Conservation (phyloP, 1,140 invertebrate genomes). For the Metaphire vulgaris region DNA sequence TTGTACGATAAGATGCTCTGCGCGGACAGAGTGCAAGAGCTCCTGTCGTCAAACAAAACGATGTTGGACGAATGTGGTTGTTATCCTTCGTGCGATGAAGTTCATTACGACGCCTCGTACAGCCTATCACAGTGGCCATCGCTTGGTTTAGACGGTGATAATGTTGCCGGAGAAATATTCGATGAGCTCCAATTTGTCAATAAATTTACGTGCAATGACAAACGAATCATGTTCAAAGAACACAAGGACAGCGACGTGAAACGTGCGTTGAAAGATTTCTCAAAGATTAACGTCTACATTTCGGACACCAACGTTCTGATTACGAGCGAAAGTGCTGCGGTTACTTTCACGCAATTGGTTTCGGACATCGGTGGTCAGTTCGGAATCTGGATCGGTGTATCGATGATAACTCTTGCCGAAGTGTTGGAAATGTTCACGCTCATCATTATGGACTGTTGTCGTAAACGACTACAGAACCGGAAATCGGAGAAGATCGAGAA, state of each 20-base stretch:
- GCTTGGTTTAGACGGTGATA: background rate
- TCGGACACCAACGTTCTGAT: conserved; percentile 28
- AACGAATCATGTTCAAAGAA: background rate
- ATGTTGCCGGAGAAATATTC: background rate
- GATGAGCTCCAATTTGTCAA: background rate
- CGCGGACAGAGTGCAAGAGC: background rate
- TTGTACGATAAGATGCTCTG: background rate
- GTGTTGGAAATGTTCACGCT: background rate
- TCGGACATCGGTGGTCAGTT: conserved; percentile 32
- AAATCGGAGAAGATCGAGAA: background rate
- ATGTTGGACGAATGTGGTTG: conserved; percentile 20
- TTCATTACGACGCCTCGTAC: conserved; percentile 28
- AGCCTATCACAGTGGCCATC: conserved; percentile 28
- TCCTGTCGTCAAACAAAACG: background rate
- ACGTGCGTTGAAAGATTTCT: background rate
- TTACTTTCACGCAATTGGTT: conserved; percentile 17
- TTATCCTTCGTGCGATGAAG: conserved; percentile 29
- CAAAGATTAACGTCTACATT: conserved; percentile 26
- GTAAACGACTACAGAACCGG: background rate
- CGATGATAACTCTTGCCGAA: background rate
- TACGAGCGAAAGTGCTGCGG: conserved; percentile 28
- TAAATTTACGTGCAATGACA: background rate
- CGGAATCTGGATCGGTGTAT: conserved; percentile 25
- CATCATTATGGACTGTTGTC: background rate
- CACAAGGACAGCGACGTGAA: background rate